Conservation (phyloP, 2,113 vertebrate genomes). For the Platichthys flesus region DNA sequence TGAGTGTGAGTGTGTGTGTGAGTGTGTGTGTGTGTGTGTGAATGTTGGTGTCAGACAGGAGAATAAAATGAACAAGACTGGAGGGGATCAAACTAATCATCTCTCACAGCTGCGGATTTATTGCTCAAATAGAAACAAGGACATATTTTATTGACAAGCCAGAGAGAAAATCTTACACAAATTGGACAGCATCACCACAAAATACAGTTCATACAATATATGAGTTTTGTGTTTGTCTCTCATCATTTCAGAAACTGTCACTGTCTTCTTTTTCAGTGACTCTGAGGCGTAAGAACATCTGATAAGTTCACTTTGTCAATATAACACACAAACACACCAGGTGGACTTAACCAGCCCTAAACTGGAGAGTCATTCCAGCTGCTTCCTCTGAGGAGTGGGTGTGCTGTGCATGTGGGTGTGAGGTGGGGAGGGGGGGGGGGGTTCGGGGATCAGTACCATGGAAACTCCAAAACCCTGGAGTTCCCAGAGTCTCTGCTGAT, state of each 20-base stretch:
- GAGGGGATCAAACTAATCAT: conserved; percentile 25
- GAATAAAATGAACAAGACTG: conserved; percentile 20
- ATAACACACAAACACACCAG: not conserved
- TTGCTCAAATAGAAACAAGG: not conserved
- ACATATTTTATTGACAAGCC: conserved; percentile 1
- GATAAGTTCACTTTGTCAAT: no score
- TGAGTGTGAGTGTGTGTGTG: no score
- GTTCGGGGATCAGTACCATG: no score
- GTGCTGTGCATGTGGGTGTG: not conserved
- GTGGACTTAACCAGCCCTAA: no score
- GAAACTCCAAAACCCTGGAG: no score
- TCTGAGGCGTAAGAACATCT: not conserved
- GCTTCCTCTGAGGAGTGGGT: not conserved
- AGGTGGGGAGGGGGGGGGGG: no score
- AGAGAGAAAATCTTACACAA: not conserved
- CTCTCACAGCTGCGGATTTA: conserved; percentile 14
- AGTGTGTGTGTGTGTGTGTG: not conserved
- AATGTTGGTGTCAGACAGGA: not conserved
- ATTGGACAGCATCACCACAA: not conserved
- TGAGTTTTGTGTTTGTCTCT: not conserved
- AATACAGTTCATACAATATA: not conserved
- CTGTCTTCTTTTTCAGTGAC: not conserved
- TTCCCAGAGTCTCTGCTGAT: no score
- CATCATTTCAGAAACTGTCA: not conserved
- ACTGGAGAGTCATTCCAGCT: not conserved